Evolutionary conservation across 2,113 vertebrate genomes (phyloP).

Genomic region (Lonchura striata): DNA sequence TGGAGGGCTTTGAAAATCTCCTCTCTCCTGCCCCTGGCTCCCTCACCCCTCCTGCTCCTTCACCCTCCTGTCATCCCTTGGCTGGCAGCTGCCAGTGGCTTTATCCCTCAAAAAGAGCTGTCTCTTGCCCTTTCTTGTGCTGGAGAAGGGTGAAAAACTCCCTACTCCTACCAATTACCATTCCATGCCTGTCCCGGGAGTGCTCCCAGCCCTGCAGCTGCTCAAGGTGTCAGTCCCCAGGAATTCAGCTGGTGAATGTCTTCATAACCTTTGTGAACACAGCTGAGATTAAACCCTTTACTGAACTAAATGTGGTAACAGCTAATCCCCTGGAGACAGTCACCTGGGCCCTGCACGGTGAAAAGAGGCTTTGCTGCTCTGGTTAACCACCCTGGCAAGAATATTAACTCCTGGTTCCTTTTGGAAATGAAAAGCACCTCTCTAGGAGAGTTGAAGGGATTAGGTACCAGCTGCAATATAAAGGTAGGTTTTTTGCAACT

Average conservation of each 20-base stretch:
- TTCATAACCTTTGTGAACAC: neutral
- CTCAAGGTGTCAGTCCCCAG: neutral
- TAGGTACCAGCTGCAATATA: neutral
- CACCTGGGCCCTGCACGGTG: slow-evolving; percentile 46
- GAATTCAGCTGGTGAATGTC: neutral
- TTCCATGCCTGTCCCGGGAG: neutral
- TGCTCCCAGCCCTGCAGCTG: rapidly evolving
- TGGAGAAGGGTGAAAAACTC: neutral
- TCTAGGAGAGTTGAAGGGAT: neutral
- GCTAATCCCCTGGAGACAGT: slow-evolving; percentile 65
- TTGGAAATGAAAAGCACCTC: slow-evolving; percentile 32
- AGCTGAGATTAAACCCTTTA: slow-evolving; percentile 70
- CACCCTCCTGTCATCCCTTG: neutral
- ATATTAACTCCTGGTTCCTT: neutral
- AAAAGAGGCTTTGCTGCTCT: slow-evolving; percentile 67
- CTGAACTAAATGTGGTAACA: slow-evolving; percentile 68
- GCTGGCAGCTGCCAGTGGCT: neutral
- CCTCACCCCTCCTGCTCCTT: neutral
- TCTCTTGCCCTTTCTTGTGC: neutral
- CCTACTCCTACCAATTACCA: neutral
- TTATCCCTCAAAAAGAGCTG: neutral
- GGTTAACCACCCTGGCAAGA: slow-evolving; percentile 14
- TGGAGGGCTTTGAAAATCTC: neutral
- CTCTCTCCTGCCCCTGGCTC: neutral
- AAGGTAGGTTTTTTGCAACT: slow-evolving; percentile 18